Evolutionary conservation across 2,888 invertebrate genomes (phyloP), one percentile per base, ranked within the genome.

Genomic region (Epistrophe grossulariae): DNA sequence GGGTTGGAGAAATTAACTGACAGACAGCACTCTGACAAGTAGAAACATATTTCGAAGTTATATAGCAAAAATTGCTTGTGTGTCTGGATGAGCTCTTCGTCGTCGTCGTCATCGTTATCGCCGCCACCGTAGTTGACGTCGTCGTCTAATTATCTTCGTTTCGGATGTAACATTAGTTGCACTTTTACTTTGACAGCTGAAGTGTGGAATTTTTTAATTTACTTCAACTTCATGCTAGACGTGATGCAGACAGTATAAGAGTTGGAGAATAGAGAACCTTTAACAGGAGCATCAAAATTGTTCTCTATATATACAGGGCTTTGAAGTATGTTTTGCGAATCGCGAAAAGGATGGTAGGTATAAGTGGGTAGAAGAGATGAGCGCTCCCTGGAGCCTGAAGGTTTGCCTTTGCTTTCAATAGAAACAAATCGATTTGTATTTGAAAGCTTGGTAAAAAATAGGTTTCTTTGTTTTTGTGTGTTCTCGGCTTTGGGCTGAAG

Each of bases 201-300:
- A 76, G 45, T 80, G 80, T 60, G 84, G 71, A 80, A 71, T 77
- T 80, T 80, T 84, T 76, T 81, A 80, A 80, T 80, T 81, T 84
- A 77, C 71, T 81, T 84, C 74, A 19, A 48, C 62, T 70, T 72
- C 15, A 55, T 17, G 62, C 38, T 74, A 84, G 79, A 83, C 79
- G 70, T 68, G 50, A 9, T 48, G 60, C 55, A 74, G 83, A 71
- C 70, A 74, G 50, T 11, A 11, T 7, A 15, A 38, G 8, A 45
- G 43, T 17, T 60, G 52, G 55, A 79, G 43, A 4, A 5, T n/a
- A 28, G n/a, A 1, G 11, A n/a, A 55, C 28, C 31, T 1, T 9
- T 0, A 35, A 35, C n/a, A 38, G 35, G 38, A 59, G 35, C 59
- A 35, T 11, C 35, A 59, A 59, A 59, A 59, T 59, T 59, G 38